Conservation (phyloP, 92 coral and sea anemone species). For the Porites rus region DNA sequence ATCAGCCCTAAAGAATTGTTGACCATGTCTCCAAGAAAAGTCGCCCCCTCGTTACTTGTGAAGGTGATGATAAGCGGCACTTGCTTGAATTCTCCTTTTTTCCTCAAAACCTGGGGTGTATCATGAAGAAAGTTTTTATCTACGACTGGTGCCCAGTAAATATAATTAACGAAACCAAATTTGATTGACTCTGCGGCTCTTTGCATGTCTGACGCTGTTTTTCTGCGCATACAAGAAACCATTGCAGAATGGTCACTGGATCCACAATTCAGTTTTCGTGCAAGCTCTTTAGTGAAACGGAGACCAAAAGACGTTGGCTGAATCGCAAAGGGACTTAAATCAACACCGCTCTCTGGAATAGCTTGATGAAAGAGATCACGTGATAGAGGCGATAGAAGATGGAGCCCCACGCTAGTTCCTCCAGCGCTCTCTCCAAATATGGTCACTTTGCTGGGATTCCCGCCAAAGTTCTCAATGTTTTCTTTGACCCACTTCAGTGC, state of each 20-base stretch:
- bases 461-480: slow-evolving; percentile 73
- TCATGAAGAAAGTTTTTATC: slow-evolving; percentile 57
- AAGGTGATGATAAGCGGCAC: slow-evolving; percentile 54
- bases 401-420: slow-evolving; percentile 80
- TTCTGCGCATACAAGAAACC: slow-evolving; percentile 44
- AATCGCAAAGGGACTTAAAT: slow-evolving; percentile 52
- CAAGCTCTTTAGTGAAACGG: slow-evolving; percentile 42
- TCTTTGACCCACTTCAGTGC: slow-evolving; percentile 78
- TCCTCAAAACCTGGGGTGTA: slow-evolving; percentile 39
- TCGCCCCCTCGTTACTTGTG: slow-evolving; percentile 46
- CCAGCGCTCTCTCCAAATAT: slow-evolving; percentile 91
- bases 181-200: not conserved
- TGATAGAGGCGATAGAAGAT: slow-evolving; percentile 77
- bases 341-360: slow-evolving; percentile 75
- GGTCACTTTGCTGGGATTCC: slow-evolving; percentile 79
- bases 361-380: slow-evolving; percentile 64
- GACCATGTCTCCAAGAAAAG: not conserved
- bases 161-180: not conserved
- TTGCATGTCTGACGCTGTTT: slow-evolving; percentile 39
- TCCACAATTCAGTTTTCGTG: slow-evolving; percentile 37
- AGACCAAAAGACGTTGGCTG: slow-evolving; percentile 32
- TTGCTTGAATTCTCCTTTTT: slow-evolving; percentile 35
- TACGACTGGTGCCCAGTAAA: slow-evolving; percentile 61
- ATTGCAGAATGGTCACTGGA: slow-evolving; percentile 17
- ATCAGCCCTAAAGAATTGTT: slow-evolving; percentile 19